Evolutionary conservation across 2,888 invertebrate genomes (phyloP), one percentile per base, ranked within the genome.

Genomic region (Calephelis perditalis): DNA sequence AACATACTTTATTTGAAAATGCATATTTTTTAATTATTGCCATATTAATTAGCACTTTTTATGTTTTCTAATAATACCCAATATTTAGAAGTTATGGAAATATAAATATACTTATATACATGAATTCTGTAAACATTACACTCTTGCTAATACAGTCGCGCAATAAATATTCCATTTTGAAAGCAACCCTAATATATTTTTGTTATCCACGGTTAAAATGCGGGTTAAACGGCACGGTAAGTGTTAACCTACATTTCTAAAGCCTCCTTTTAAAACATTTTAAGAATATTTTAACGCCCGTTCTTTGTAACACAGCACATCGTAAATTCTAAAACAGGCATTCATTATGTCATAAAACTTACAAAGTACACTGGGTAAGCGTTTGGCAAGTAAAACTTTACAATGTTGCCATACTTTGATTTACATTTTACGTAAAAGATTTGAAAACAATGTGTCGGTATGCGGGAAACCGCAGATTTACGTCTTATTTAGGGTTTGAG

Each of bases 261-360:
- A 56, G 59, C 54, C 56, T 45, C 56, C 45, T 26, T 36, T 35
- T 35, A 15, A 52, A 59, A 59, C 45, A 45, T 55, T 54, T 59
- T 55, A 15, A 15, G 40, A 59, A 59, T 36, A 45, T 55, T 54
- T 59, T 55, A 15, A 37, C 59, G 44, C 57, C 35, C 44, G 36
- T 45, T 26, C 59, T 55, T 45, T 37, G 55, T 59, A 52, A 5
- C 52, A 35, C 35, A 52, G 15, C 56, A 36, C 37, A 15, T 59
- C 54, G 54, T 59, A 63, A 65, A 58, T 45, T 49, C 59, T 57
- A 40, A 56, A 56, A 63, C 49, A 58, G 60, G 52, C 58, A 58
- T 46, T 83, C 84, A 84, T 84, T 78, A 77, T 81, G 84, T 58
- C 60, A 56, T 61, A 61, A 61, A 60, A 26, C 52, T 56, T 58